Base-by-base conservation (phyloP, 23 tunicate species). In the Styela clava region DNA sequence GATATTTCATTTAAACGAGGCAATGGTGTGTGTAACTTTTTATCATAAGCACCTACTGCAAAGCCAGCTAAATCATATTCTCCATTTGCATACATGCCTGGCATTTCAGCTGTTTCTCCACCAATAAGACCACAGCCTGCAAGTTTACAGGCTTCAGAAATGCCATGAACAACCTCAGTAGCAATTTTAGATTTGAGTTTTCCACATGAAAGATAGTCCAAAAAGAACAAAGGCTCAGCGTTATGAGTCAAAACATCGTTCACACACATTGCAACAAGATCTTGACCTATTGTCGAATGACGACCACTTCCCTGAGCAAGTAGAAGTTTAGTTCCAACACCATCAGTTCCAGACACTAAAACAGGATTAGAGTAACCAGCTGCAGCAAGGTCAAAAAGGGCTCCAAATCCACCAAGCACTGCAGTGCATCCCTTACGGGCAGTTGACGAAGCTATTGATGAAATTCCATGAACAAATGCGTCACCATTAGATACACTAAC, bases 51-150 rank as follows among this genome's bases (percentile, higher is more conserved):
- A 3, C 90, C 97, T 7, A 91, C 97, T 0, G 82, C 90, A 78
- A 91, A 91, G 19, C 97, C 97, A n/a, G 86, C 97, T 27, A 91
- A 81, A 44, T 91, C 97, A 74, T 74, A 91, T 2, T 52, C 12
- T 0, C 62, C 63, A 1, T 61, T 20, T 2, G 28, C 2, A 64
- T 91, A 91, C 89, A 91, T 70, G 1, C 97, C 97, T 2, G 97
- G 97, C 97, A 91, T 91, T 67, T 91, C 97, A 2, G 97, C 97
- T 1, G 97, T 91, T 77, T 91, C 97, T n/a, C 97, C 97, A 65
- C 97, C 97, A 69, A 86, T 86, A 78, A 91, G 63, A 74, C 90
- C 90, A 65, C 97, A 91, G 2, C 87, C 87, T 2, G 90, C 86
- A 12, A 29, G 74, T 3, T 34, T 68, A 62, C 97, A 91, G 2